Evolutionary conservation across 2,888 invertebrate species (phyloP).

Genomic region (Philereme transversata): DNA sequence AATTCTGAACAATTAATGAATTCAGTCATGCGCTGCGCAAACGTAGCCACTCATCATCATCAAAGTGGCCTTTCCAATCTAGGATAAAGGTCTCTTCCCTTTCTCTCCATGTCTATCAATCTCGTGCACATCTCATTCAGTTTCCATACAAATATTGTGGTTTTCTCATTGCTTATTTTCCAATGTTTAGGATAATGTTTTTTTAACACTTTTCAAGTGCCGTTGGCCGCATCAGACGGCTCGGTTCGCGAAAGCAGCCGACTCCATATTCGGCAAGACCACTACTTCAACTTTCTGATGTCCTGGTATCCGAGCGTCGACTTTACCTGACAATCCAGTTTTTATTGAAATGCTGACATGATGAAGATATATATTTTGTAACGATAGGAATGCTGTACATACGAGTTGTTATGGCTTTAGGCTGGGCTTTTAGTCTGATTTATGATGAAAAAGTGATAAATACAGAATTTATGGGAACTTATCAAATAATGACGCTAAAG

Average conservation of each 20-base stretch:
- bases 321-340: slow-evolving; percentile 32
- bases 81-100: too few relatives aligned
- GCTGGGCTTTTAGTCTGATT: slow-evolving; percentile 4
- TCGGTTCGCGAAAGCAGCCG: slow-evolving; percentile 57
- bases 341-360: slow-evolving; percentile 24
- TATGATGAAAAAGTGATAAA: slow-evolving; percentile 1
- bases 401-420: not conserved
- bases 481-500: too few relatives aligned
- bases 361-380: slow-evolving; percentile 30
- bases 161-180: too few relatives aligned
- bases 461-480: too few relatives aligned
- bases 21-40: too few relatives aligned
- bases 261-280: slow-evolving; percentile 53
- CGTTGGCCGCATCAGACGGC: slow-evolving; percentile 43
- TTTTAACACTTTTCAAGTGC: slow-evolving; percentile 32
- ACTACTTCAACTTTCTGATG: slow-evolving; percentile 61
- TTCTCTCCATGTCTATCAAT: too few relatives aligned
- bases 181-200: not conserved
- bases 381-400: slow-evolving; percentile 23
- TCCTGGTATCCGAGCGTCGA: slow-evolving; percentile 52
- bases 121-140: too few relatives aligned
- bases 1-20: too few relatives aligned
- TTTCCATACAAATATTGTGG: too few relatives aligned
- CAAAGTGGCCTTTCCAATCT: too few relatives aligned
- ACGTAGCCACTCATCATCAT: too few relatives aligned